phyloP scores from a whole-genome alignment of 1,140 invertebrate genomes.

The Sogatella furcifera region DNA sequence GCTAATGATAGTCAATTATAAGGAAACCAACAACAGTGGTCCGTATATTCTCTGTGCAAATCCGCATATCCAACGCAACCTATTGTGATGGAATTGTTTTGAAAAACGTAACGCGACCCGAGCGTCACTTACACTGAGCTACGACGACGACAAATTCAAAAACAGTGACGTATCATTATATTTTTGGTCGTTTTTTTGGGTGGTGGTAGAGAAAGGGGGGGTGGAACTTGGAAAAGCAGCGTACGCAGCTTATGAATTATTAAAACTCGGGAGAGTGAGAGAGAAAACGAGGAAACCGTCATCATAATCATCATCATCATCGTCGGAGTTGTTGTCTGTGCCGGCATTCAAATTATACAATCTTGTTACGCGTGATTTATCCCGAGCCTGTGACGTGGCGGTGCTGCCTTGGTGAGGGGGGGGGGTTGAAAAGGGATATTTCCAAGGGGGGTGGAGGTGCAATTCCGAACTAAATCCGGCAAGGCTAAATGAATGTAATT shows the following conservation, averaged over 20 bases:
- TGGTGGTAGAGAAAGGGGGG: background rate
- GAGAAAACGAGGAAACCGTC: no score
- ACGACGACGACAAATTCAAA: background rate
- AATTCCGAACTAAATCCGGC: constrained; percentile 9
- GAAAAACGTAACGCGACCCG: background rate
- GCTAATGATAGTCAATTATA: no score
- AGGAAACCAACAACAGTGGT: no score
- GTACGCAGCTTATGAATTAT: constrained; percentile 7
- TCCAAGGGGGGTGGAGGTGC: background rate
- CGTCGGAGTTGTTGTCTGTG: no score
- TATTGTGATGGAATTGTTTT: background rate
- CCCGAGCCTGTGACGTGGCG: background rate
- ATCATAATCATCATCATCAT: no score
- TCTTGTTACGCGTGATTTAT: constrained; percentile 12
- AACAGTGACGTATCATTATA: background rate
- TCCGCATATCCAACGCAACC: background rate
- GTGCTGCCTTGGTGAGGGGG: background rate
- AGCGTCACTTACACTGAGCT: background rate
- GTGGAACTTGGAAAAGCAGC: background rate
- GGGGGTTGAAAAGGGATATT: no score
- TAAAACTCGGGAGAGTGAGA: background rate
- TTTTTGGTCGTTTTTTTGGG: background rate
- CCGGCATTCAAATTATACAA: constrained; percentile 9
- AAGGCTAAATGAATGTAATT: constrained; percentile 10
- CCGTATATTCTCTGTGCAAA: no score